Evolutionary conservation across 2,797 vertebrate species (phyloP).

Genomic region (Phataginus tetradactyla): DNA sequence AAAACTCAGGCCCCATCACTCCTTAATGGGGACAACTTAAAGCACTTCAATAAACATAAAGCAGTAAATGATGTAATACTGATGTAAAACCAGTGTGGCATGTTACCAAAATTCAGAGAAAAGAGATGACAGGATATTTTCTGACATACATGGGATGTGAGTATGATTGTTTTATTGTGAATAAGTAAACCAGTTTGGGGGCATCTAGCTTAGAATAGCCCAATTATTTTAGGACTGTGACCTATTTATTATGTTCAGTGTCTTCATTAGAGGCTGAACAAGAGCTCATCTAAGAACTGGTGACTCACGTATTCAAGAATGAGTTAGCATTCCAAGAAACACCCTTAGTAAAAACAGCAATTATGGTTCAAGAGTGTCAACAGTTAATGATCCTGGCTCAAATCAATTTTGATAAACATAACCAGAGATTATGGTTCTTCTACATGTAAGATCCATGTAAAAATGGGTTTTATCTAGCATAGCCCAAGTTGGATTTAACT

Average conservation of each 20-base stretch:
- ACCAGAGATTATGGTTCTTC: not conserved
- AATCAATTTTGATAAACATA: slow-evolving; percentile 30
- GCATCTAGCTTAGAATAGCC: not conserved
- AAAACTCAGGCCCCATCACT: not conserved
- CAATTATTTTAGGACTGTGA: not conserved
- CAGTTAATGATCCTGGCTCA: not conserved
- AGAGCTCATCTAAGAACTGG: not conserved
- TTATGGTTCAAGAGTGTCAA: not conserved
- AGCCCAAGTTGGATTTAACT: not conserved
- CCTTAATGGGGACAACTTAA: not conserved
- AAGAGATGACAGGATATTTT: not conserved
- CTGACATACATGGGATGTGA: not conserved
- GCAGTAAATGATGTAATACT: not conserved
- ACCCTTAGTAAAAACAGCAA: not conserved
- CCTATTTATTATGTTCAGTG: not conserved
- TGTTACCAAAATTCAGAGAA: not conserved
- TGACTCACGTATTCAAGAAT: not conserved
- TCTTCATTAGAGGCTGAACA: not conserved
- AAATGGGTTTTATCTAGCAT: not conserved
- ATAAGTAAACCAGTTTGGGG: not conserved
- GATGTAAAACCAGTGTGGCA: not conserved
- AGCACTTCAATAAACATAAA: not conserved
- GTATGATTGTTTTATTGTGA: not conserved
- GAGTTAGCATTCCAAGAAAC: not conserved
- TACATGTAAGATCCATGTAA: not conserved